Conservation (phyloP, 2,797 vertebrate species). For the Hippopotamyrus pictus region DNA sequence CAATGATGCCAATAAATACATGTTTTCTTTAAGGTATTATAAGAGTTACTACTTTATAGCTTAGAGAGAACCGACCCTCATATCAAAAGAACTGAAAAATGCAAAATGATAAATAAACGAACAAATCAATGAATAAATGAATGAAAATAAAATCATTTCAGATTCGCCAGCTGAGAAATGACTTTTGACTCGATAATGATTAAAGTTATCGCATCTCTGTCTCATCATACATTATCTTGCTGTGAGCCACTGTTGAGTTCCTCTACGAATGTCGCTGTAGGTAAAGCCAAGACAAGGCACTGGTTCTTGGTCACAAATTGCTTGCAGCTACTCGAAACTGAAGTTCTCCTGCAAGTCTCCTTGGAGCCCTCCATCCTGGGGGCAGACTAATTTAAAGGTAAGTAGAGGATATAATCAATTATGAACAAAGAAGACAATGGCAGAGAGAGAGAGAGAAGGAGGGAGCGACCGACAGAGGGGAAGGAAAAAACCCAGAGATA, state of each 20-base stretch:
- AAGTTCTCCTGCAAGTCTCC: conserved; percentile 39
- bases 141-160: conserved; percentile 17
- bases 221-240: background rate
- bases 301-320: conserved; percentile 35
- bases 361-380: conserved; percentile 38
- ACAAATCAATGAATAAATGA: background rate
- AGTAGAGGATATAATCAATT: conserved; percentile 53
- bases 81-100: background rate
- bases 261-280: conserved; percentile 29
- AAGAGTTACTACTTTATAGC: background rate
- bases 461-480: conserved; percentile 24
- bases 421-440: conserved; percentile 53
- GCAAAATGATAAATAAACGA: background rate
- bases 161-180: background rate
- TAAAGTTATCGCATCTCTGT: conserved; percentile 10
- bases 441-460: conserved; percentile 24
- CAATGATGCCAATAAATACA: background rate
- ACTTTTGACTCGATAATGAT: conserved; percentile 17
- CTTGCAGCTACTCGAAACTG: conserved; percentile 44
- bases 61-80: background rate
- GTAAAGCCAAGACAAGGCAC: conserved; percentile 34
- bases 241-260: conserved; percentile 20
- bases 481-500: conserved; percentile 46
- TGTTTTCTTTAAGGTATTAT: background rate
- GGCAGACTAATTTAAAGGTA: conserved; percentile 53